Conservation (phyloP, 64 coral and sea anemone genomes). For the Pocillopora damicornis region DNA sequence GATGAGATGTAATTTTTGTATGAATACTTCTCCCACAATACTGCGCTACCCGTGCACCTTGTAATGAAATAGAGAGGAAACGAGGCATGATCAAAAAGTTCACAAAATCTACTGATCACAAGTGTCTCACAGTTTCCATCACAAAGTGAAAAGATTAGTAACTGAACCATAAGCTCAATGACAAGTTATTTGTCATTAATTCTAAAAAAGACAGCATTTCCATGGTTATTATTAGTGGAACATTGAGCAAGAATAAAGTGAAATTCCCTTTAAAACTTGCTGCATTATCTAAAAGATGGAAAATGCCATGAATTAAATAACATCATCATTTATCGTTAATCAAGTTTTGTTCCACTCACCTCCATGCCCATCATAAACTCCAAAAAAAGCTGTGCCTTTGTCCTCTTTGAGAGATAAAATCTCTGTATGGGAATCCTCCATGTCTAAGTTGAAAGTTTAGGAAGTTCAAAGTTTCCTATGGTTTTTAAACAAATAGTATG, state of each 20-base stretch:
- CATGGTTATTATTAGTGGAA: too few species aligned
- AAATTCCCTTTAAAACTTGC: too few species aligned
- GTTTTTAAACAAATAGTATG: too few species aligned
- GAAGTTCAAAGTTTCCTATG: not conserved
- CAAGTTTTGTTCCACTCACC: conserved; percentile 31
- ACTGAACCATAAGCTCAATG: not conserved
- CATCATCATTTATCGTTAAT: not conserved
- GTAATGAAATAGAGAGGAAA: not conserved
- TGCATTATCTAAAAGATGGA: too few species aligned
- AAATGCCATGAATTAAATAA: too few species aligned
- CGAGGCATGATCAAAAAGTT: not conserved
- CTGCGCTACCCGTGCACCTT: conserved; percentile 84
- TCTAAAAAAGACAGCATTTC: too few species aligned
- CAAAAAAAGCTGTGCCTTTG: conserved; percentile 83
- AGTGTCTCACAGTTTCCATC: too few species aligned
- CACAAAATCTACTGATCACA: too few species aligned
- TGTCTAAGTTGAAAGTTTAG: conserved; percentile 63
- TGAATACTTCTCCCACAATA: conserved; percentile 80
- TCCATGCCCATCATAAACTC: conserved; percentile 93
- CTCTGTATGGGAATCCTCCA: conserved; percentile 97
- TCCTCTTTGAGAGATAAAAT: conserved; percentile 86
- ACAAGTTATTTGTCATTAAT: not conserved
- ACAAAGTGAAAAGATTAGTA: too few species aligned
- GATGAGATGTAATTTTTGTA: conserved; percentile 60
- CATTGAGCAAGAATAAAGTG: too few species aligned